These are phyloP conservation scores for Mellivora capensis DNA, from an alignment of 2,113 vertebrate species.

Conservation along the genomic window DNA sequence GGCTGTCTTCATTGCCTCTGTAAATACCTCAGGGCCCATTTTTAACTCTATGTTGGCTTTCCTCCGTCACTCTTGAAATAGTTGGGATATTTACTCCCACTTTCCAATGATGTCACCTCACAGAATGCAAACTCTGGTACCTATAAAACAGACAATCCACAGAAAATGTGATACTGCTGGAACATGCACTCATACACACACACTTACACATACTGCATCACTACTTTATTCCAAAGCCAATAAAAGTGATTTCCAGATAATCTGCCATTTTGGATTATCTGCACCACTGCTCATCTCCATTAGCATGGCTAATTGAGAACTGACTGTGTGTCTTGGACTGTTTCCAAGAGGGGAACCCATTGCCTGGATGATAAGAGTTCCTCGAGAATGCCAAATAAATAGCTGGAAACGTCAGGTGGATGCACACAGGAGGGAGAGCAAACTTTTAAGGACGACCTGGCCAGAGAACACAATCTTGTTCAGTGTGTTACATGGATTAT, in stretches of 20 bases:
- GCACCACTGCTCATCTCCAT: neutral
- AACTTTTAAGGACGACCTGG: neutral
- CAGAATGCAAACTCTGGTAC: neutral
- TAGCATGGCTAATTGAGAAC: conserved; percentile 41
- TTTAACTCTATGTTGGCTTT: neutral
- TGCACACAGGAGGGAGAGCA: neutral
- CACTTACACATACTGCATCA: neutral
- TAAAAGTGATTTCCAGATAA: conserved; percentile 28
- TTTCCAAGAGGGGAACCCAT: conserved; percentile 36
- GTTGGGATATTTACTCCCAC: neutral
- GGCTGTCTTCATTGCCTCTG: neutral
- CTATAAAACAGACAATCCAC: neutral
- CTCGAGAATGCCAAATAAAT: neutral
- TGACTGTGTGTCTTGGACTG: conserved; percentile 54
- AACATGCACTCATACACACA: neutral
- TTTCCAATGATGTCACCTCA: neutral
- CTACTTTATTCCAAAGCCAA: neutral
- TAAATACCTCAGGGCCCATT: neutral
- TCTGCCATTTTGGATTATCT: neutral
- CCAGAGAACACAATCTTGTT: conserved; percentile 11
- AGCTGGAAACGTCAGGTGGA: neutral
- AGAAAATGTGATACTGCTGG: neutral
- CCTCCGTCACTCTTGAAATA: neutral
- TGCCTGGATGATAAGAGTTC: neutral
- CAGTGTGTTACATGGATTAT: neutral